Conservation (phyloP, 2,888 invertebrate genomes). For the Anticlea derivata region DNA sequence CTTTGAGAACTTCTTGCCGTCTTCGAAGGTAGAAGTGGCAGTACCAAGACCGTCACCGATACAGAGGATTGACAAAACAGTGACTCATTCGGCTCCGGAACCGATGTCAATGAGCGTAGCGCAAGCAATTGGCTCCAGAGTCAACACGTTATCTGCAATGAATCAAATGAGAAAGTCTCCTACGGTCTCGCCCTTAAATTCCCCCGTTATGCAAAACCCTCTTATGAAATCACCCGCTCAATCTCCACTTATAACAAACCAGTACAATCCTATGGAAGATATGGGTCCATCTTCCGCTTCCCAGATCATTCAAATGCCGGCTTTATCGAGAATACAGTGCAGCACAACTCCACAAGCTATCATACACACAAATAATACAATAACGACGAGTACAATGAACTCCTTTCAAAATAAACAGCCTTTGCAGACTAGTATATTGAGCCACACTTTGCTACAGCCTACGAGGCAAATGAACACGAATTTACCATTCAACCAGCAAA, state of each 20-base stretch:
- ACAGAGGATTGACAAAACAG: slow-evolving; percentile 66
- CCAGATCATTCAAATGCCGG: slow-evolving; percentile 81
- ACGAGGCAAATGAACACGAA: slow-evolving; percentile 69
- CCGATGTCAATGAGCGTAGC: slow-evolving; percentile 66
- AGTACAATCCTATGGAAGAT: slow-evolving; percentile 59
- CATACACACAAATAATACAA: slow-evolving; percentile 68
- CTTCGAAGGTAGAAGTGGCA: slow-evolving; percentile 77
- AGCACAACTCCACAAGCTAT: slow-evolving; percentile 58
- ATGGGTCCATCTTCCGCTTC: slow-evolving; percentile 56
- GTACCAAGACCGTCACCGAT: slow-evolving; percentile 67
- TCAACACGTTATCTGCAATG: slow-evolving; percentile 68
- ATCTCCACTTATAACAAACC: slow-evolving; percentile 66
- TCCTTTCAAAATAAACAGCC: slow-evolving; percentile 66
- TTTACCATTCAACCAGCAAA: slow-evolving; percentile 69
- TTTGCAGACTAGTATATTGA: slow-evolving; percentile 75
- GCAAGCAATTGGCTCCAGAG: slow-evolving; percentile 68
- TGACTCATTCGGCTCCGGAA: slow-evolving; percentile 53
- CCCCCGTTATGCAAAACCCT: slow-evolving; percentile 66
- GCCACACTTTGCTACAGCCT: slow-evolving; percentile 75
- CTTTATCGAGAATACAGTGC: slow-evolving; percentile 74
- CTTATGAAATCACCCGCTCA: slow-evolving; percentile 75
- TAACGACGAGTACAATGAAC: slow-evolving; percentile 63
- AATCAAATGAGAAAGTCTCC: slow-evolving; percentile 74
- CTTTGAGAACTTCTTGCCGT: slow-evolving; percentile 77
- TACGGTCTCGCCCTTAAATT: slow-evolving; percentile 72